phyloP scores from a whole-genome alignment of 1,140 invertebrate genomes.

The Melipona quadrifasciata region DNA sequence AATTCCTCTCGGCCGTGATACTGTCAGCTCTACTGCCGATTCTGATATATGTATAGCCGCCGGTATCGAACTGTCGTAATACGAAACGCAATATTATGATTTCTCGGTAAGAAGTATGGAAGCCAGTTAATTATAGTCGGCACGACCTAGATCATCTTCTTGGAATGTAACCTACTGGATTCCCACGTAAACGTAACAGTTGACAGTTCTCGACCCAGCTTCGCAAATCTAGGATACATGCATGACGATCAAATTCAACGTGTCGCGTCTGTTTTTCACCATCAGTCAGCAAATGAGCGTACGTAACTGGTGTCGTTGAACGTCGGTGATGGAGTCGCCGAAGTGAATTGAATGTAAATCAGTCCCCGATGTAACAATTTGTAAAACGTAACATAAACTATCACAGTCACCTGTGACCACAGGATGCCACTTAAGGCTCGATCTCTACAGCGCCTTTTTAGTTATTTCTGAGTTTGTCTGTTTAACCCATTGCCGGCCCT shows the following conservation, averaged over 20 bases:
- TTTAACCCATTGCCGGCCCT: no score
- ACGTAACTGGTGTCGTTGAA: no score
- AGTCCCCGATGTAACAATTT: no score
- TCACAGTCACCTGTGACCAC: no score
- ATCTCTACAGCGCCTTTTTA: no score
- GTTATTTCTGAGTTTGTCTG: no score
- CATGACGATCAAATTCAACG: background rate
- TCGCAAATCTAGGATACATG: background rate
- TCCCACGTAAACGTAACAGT: conserved; percentile 13
- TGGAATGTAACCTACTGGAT: conserved; percentile 60
- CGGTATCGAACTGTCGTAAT: background rate
- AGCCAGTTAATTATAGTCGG: conserved; percentile 50
- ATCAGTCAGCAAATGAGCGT: background rate
- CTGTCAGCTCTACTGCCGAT: background rate
- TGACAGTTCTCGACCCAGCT: background rate
- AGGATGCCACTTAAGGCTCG: no score
- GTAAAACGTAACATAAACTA: no score
- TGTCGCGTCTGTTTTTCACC: background rate
- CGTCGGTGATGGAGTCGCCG: no score
- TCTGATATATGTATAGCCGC: background rate
- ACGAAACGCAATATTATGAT: conserved; percentile 35
- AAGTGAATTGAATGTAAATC: no score
- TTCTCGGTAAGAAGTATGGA: conserved; percentile 57
- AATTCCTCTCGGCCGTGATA: background rate
- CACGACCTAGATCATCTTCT: conserved; percentile 62